phyloP scores from a whole-genome alignment of 2,888 invertebrate species.

The Andrena bicolor region DNA sequence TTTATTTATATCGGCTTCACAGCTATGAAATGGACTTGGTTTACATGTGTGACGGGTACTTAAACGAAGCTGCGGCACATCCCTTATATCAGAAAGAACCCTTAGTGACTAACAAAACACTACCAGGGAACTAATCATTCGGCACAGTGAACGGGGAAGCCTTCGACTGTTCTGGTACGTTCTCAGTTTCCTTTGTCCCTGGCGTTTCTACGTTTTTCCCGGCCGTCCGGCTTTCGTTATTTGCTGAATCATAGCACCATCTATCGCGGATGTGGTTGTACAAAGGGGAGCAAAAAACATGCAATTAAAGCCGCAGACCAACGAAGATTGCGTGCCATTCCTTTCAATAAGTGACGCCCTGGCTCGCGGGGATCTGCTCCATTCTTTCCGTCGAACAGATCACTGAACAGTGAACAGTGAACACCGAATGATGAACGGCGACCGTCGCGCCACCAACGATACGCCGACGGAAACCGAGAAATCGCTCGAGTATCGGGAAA shows the following conservation, averaged over 20 bases:
- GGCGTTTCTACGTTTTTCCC: constrained; percentile 7
- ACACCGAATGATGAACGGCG: background rate
- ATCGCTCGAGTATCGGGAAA: constrained; percentile 35
- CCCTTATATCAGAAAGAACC: too few relatives aligned
- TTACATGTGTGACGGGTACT: too few relatives aligned
- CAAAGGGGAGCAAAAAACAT: constrained; percentile 39
- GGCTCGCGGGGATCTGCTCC: constrained; percentile 40
- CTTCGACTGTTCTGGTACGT: background rate
- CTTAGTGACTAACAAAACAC: too few relatives aligned
- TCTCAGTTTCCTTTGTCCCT: constrained; percentile 10
- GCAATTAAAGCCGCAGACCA: constrained; percentile 51
- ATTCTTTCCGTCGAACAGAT: constrained; percentile 22
- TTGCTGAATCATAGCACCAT: constrained; percentile 36
- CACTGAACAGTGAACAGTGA: background rate
- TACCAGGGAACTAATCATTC: too few relatives aligned
- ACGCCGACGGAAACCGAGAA: constrained; percentile 36
- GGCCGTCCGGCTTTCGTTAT: background rate
- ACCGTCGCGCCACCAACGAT: background rate
- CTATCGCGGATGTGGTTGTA: constrained; percentile 16
- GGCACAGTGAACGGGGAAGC: background rate
- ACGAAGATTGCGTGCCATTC: constrained; percentile 62
- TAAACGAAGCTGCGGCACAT: too few relatives aligned
- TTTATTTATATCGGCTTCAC: too few relatives aligned
- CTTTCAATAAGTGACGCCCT: constrained; percentile 46
- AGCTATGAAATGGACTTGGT: too few relatives aligned